Percentiles rank a stretch among this genome's conserved stretches.
Evolutionary conservation across 2,797 vertebrate genomes (phyloP).

Genomic region (Tapirus indicus): DNA sequence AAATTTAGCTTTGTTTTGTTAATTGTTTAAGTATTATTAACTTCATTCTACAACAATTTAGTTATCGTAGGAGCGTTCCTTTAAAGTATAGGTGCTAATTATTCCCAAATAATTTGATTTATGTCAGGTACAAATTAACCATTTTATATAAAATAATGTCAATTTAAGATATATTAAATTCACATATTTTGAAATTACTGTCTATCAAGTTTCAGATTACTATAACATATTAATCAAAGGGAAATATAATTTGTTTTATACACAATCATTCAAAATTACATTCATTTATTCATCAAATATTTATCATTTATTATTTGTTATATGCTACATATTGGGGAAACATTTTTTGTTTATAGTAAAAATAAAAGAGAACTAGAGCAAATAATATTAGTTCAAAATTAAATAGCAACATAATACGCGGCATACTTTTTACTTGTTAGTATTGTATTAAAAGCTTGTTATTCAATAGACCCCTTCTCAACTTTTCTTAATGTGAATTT

Average conservation of each 20-base stretch:
- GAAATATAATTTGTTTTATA: background rate
- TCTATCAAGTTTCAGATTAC: background rate
- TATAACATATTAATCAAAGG: background rate
- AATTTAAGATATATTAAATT: background rate
- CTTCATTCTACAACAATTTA: background rate
- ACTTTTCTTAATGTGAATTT: background rate
- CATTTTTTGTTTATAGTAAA: background rate
- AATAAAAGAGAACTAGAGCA: background rate
- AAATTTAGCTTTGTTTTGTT: background rate
- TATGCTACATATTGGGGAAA: background rate
- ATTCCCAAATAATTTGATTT: background rate
- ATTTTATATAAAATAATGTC: background rate
- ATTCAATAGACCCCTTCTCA: background rate
- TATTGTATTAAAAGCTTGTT: background rate
- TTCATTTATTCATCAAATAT: background rate
- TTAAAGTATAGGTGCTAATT: background rate
- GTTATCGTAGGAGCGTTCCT: background rate
- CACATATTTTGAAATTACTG: background rate
- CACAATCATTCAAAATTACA: background rate
- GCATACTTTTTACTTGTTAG: background rate
- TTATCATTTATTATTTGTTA: background rate
- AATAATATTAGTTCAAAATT: constrained; percentile 13
- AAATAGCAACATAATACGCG: background rate
- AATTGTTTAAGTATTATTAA: background rate
- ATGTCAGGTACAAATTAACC: background rate